These are phyloP conservation scores for Sitobion miscanthi DNA, from an alignment of 1,140 invertebrate species.

Conservation along the genomic window DNA sequence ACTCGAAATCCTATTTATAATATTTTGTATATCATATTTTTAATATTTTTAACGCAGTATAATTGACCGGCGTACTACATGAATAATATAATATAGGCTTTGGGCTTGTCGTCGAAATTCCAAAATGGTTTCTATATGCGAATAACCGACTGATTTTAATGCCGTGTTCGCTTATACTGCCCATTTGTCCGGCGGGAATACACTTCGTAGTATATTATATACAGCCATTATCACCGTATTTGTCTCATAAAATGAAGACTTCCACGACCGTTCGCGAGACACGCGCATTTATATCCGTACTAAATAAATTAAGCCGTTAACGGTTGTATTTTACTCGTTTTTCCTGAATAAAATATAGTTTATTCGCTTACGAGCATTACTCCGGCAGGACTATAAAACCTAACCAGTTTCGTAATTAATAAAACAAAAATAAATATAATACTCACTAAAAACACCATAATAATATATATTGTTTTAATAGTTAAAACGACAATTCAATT, in stretches of 20 bases:
- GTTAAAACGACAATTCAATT: neutral
- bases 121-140: neutral
- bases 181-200: neutral
- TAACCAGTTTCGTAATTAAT: conserved; percentile 50
- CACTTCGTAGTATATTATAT: neutral
- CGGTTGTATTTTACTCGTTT: conserved; percentile 38
- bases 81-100: neutral
- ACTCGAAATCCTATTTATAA: neutral
- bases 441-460: neutral
- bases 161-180: neutral
- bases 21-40: neutral
- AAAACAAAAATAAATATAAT: neutral
- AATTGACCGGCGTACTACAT: neutral
- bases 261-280: neutral
- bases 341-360: conserved; percentile 16
- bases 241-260: conserved; percentile 33
- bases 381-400: conserved; percentile 27
- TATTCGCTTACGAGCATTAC: conserved; percentile 15
- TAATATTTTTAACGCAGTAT: neutral
- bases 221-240: neutral
- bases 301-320: conserved; percentile 53
- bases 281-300: neutral
- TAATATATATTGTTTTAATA: neutral
- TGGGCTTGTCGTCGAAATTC: neutral
- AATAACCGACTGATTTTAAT: neutral